Evolutionary conservation across 2,888 invertebrate genomes (phyloP).

Genomic region (Ophion obscuratus): DNA sequence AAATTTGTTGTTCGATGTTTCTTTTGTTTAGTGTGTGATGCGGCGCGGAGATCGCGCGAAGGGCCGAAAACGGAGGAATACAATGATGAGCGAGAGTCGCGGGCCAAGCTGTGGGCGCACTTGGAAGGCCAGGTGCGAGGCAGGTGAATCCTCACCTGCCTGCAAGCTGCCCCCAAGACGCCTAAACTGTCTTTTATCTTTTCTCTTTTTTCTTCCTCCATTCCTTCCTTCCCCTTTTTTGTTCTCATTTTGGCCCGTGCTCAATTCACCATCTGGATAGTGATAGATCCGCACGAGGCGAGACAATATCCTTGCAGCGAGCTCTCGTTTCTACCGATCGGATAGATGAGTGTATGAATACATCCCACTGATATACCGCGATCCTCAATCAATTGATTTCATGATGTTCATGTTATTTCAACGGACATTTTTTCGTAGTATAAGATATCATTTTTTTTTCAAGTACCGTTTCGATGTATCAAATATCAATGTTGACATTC

Average conservation of each 20-base stretch:
- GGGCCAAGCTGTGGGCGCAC: constrained; percentile 37
- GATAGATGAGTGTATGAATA: background rate
- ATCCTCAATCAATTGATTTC: background rate
- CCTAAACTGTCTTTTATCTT: constrained; percentile 42
- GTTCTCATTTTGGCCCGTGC: constrained; percentile 71
- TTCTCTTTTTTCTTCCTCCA: constrained; percentile 11
- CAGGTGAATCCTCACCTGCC: constrained; percentile 82
- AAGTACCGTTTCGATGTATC: too few relatives aligned
- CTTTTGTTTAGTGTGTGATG: background rate
- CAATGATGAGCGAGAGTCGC: constrained; percentile 21
- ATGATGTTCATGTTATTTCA: too few relatives aligned
- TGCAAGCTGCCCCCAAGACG: constrained; percentile 77
- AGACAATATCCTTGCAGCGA: constrained; percentile 2
- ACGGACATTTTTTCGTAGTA: too few relatives aligned
- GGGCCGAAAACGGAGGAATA: constrained; percentile 12
- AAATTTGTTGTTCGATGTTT: background rate
- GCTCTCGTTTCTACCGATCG: background rate
- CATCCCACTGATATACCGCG: background rate
- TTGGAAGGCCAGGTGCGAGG: constrained; percentile 77
- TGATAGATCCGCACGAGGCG: constrained; percentile 53
- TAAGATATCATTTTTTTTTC: too few relatives aligned
- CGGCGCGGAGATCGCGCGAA: background rate
- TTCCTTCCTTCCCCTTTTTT: constrained; percentile 18
- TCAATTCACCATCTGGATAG: constrained; percentile 79
- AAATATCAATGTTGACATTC: too few relatives aligned